phyloP scores from a whole-genome alignment of 2,113 vertebrate species.

The Plectropomus leopardus region DNA sequence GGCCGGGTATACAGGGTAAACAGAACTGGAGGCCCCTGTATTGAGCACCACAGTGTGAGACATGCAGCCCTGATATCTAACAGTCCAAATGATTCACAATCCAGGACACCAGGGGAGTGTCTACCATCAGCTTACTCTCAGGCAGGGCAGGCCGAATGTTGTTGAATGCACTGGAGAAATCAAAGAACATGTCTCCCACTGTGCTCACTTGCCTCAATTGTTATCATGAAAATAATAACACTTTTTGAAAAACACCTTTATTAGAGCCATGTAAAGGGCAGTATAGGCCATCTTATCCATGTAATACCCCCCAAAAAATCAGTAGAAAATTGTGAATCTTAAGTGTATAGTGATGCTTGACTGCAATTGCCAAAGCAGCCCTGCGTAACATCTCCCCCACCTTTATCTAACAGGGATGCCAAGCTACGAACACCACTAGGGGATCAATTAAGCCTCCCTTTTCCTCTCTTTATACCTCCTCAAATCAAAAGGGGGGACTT shows the following conservation, averaged over 20 bases:
- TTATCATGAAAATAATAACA: background rate
- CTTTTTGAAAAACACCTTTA: background rate
- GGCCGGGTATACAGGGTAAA: too few relatives aligned
- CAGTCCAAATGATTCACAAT: too few relatives aligned
- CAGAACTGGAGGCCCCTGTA: too few relatives aligned
- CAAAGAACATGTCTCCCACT: too few relatives aligned
- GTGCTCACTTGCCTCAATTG: too few relatives aligned
- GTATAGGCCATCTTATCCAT: background rate
- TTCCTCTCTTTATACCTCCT: constrained; percentile 74
- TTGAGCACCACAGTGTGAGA: too few relatives aligned
- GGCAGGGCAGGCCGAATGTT: too few relatives aligned
- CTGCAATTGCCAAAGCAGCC: constrained; percentile 44
- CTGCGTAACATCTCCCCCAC: constrained; percentile 58
- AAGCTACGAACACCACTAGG: constrained; percentile 65
- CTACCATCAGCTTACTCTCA: too few relatives aligned
- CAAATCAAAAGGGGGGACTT: constrained; percentile 67
- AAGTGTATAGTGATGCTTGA: constrained; percentile 48
- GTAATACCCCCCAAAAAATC: background rate
- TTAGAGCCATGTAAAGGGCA: background rate
- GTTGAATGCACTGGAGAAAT: too few relatives aligned
- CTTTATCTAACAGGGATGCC: constrained; percentile 61
- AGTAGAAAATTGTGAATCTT: background rate
- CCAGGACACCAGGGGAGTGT: too few relatives aligned
- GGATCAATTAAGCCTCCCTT: constrained; percentile 80
- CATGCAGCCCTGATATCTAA: too few relatives aligned